A percentile compares a stretch with the other conserved stretches of the same genome.
These are phyloP conservation scores for Bungarus multicinctus DNA, from an alignment of 2,113 vertebrate genomes.

Conservation along the genomic window DNA sequence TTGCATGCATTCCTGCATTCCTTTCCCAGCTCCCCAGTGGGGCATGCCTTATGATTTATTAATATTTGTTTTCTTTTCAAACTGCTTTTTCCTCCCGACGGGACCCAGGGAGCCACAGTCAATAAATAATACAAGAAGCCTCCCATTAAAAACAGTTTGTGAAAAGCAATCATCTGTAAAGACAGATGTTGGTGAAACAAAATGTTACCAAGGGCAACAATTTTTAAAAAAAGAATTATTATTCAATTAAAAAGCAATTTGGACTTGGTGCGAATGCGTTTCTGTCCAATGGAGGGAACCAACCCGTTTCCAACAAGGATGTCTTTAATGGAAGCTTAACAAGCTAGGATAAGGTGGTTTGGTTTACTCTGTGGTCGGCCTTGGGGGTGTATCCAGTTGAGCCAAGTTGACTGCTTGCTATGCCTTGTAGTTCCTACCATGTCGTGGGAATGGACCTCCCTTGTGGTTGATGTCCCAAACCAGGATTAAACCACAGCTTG, in stretches of 20 bases:
- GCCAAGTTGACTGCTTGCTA: background rate
- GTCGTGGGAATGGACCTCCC: background rate
- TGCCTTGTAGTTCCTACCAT: background rate
- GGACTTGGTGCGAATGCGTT: background rate
- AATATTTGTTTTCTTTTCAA: background rate
- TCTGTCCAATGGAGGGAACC: background rate
- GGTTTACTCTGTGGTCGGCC: background rate
- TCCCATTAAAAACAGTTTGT: background rate
- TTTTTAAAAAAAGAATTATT: background rate
- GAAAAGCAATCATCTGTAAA: background rate
- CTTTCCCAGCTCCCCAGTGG: background rate
- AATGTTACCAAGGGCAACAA: background rate
- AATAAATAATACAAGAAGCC: background rate
- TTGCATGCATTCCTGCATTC: background rate
- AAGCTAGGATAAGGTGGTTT: background rate
- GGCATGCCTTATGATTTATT: background rate
- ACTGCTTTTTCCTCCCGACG: background rate
- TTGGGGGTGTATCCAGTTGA: background rate
- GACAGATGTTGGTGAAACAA: background rate
- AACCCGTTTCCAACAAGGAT: background rate
- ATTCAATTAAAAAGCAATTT: background rate
- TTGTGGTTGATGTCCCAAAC: background rate
- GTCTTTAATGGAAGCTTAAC: background rate
- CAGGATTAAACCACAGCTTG: background rate
- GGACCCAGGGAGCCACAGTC: background rate